Percentiles rank a stretch among this genome's conserved stretches.
phyloP scores from a whole-genome alignment of 2,888 invertebrate genomes.

The Orthosia cruda region DNA sequence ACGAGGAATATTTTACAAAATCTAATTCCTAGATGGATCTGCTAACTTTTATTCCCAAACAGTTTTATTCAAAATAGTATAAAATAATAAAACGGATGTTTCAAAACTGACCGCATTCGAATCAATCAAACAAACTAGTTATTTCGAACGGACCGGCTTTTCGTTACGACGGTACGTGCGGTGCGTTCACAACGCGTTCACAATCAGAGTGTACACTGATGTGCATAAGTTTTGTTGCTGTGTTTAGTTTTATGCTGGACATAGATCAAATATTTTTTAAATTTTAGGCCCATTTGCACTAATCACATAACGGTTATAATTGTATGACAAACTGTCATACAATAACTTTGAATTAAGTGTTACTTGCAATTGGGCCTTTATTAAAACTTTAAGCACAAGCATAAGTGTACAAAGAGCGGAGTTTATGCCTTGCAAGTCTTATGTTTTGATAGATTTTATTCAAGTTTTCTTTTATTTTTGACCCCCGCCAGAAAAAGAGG shows the following conservation, averaged over 20 bases:
- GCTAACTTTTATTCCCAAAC: background rate
- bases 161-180: constrained; percentile 54
- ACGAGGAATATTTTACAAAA: background rate
- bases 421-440: too few relatives aligned
- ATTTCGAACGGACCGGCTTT: constrained; percentile 48
- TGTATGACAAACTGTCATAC: too few relatives aligned
- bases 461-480: too few relatives aligned
- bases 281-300: too few relatives aligned
- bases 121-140: constrained; percentile 59
- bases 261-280: background rate
- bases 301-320: too few relatives aligned
- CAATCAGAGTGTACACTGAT: constrained; percentile 38
- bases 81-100: constrained; percentile 18
- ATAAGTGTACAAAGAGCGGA: too few relatives aligned
- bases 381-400: too few relatives aligned
- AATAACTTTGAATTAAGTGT: too few relatives aligned
- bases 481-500: too few relatives aligned
- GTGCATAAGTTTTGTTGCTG: constrained; percentile 36
- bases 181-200: constrained; percentile 17
- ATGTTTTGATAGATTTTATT: too few relatives aligned
- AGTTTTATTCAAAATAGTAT: background rate
- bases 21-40: constrained; percentile 1
- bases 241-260: constrained; percentile 1
- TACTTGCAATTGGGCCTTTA: too few relatives aligned
- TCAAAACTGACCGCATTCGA: constrained; percentile 35